Base-by-base conservation (phyloP, 2,797 vertebrate species). In the Craterocephalus amniculus region DNA sequence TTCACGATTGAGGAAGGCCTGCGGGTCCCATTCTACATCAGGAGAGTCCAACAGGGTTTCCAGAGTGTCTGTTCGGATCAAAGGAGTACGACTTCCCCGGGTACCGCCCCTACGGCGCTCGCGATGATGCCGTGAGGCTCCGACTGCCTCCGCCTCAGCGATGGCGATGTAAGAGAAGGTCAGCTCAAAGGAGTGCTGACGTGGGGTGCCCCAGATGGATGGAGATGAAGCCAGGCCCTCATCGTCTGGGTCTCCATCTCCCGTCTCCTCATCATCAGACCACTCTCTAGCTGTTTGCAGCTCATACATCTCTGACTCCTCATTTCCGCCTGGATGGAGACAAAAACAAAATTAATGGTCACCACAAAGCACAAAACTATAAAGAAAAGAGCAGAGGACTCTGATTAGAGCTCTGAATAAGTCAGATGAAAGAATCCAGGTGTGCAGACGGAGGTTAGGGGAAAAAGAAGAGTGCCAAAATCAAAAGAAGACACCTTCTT, bases 81-180 rank as follows among this genome's bases (percentile, higher is more conserved):
- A 66, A 43, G 90, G 72, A 4, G 83, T 55, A 14, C 87, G 91
- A 22, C 89, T 74, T 6, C 85, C 83, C 62, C 93, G 82, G 6
- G 87, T 66, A 36, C 74, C 79, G 0, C 34, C 78, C 73, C 94
- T 83, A 48, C 92, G 91, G 1, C 91, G 70, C 80, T 88, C 78
- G 26, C 93, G 90, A 20, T 78, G 64, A 65, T 87, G n/a, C 9
- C 91, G 82, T 0, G 90, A 91, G 29, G 73, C 86, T n/a, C 91
- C 95, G 51, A 74, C 89, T 0, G 88, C 88, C 78, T 92, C 94
- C 0, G 87, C 76, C 29, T 95, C 95, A 0, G 95, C 93, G 2
- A 97, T 96, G 87, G 96, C 95, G 5, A 97, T 95, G 89, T 97
- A 97, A 58, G 96, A 97, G 86, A 97, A 97, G 35, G 96, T 97